These are phyloP conservation scores for Herminia tarsipennalis DNA, from an alignment of 2,888 invertebrate genomes.

Conservation along the genomic window DNA sequence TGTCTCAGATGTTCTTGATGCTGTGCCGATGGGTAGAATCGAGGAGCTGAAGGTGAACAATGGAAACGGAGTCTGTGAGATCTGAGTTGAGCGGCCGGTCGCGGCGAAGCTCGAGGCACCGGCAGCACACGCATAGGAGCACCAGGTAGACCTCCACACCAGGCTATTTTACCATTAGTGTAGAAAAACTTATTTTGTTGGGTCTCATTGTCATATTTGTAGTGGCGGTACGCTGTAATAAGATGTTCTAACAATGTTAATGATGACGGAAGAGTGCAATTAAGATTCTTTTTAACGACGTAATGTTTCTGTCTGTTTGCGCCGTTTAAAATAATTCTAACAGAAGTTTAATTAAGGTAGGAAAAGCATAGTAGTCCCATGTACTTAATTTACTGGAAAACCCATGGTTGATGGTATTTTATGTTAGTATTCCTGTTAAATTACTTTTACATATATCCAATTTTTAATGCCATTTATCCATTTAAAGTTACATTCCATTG, in stretches of 20 bases:
- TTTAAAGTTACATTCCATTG: too few relatives aligned
- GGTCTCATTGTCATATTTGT: neutral
- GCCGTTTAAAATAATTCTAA: too few relatives aligned
- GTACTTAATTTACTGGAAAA: too few relatives aligned
- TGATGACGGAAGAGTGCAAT: conserved; percentile 3
- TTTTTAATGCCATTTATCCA: too few relatives aligned
- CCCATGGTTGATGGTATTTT: too few relatives aligned
- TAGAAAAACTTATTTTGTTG: neutral
- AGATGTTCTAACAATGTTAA: neutral
- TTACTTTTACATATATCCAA: too few relatives aligned
- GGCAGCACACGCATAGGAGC: conserved; percentile 88
- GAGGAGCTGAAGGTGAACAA: conserved; percentile 69
- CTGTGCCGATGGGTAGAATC: conserved; percentile 69
- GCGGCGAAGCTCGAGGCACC: conserved; percentile 88
- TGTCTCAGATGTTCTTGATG: conserved; percentile 60
- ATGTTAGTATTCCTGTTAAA: too few relatives aligned
- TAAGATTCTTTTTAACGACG: conserved; percentile 14
- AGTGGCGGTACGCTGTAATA: neutral
- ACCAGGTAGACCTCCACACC: conserved; percentile 81
- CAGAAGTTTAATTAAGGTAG: too few relatives aligned
- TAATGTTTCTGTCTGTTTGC: too few relatives aligned
- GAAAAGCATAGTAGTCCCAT: too few relatives aligned
- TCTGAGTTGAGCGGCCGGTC: conserved; percentile 96
- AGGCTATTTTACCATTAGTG: conserved; percentile 18
- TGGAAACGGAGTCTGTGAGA: conserved; percentile 98